phyloP scores from a whole-genome alignment of 2,113 vertebrate species.

The Apteryx owenii region DNA sequence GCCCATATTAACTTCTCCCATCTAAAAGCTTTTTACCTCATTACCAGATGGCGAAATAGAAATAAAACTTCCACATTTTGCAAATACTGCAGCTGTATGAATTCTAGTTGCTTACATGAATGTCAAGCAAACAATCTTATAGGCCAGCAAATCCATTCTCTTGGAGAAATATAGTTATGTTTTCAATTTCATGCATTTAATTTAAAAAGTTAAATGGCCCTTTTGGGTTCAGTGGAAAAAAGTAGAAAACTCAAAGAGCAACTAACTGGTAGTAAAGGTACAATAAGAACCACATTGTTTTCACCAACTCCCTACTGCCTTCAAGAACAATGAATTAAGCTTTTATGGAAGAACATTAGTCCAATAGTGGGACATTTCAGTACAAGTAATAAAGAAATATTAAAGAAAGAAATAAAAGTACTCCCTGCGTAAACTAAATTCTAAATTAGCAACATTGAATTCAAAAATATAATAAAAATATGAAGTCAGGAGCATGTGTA shows the following conservation, averaged over 20 bases:
- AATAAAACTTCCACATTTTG: not conserved
- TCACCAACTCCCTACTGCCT: not conserved
- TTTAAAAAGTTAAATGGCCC: not conserved
- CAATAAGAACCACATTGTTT: not conserved
- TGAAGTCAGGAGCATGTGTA: not conserved
- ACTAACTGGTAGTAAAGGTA: fast-evolving
- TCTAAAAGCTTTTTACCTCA: not conserved
- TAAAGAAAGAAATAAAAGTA: not conserved
- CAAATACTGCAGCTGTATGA: not conserved
- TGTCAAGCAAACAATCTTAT: not conserved
- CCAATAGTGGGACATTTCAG: not conserved
- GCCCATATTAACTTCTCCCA: not conserved
- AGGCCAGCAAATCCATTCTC: not conserved
- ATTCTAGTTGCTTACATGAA: not conserved
- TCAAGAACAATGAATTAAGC: not conserved
- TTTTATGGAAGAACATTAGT: not conserved
- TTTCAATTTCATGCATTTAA: not conserved
- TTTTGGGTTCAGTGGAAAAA: not conserved
- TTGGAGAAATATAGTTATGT: fast-evolving
- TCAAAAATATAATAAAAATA: not conserved
- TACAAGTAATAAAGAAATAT: not conserved
- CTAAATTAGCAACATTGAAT: not conserved
- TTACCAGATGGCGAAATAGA: not conserved
- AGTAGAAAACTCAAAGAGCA: not conserved
- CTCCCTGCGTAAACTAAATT: not conserved